Evolutionary conservation across 2,888 invertebrate species (phyloP).

Genomic region (Malachius bipustulatus): DNA sequence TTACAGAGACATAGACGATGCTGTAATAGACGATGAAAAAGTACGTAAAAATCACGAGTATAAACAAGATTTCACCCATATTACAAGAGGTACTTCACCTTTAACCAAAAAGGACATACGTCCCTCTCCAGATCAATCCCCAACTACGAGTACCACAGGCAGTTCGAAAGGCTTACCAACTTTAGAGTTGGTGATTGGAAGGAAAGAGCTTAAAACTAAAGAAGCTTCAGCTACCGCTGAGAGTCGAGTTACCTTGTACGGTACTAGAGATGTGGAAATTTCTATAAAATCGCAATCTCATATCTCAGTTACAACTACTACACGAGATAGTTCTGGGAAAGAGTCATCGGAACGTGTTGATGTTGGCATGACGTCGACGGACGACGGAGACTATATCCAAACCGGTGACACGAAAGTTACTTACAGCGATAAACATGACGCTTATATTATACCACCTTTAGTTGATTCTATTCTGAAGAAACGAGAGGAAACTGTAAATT

Average conservation of each 20-base stretch:
- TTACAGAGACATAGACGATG: constrained; percentile 10
- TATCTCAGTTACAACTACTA: constrained; percentile 38
- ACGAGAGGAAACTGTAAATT: constrained; percentile 41
- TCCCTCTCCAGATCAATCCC: constrained; percentile 26
- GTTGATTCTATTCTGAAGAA: constrained; percentile 30
- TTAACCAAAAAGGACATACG: constrained; percentile 31
- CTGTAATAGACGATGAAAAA: constrained; percentile 9
- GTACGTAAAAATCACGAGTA: too few relatives aligned
- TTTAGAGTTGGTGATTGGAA: constrained; percentile 41
- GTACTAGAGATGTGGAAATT: constrained; percentile 43
- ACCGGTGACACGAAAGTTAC: constrained; percentile 22
- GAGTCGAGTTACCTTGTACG: constrained; percentile 41
- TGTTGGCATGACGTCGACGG: constrained; percentile 37
- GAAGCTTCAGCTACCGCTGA: constrained; percentile 42
- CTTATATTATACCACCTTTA: constrained; percentile 35
- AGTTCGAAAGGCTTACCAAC: constrained; percentile 26
- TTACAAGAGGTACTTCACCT: constrained; percentile 36
- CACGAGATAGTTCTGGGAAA: constrained; percentile 35
- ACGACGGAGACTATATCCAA: constrained; percentile 32
- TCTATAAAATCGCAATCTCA: constrained; percentile 43
- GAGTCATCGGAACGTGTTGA: constrained; percentile 40
- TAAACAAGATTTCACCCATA: constrained; percentile 22
- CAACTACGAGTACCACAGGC: constrained; percentile 14
- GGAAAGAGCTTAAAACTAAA: constrained; percentile 41
- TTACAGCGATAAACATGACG: constrained; percentile 25